phyloP scores from a whole-genome alignment of 2,113 vertebrate genomes.

The Hippocampus barbouri region DNA sequence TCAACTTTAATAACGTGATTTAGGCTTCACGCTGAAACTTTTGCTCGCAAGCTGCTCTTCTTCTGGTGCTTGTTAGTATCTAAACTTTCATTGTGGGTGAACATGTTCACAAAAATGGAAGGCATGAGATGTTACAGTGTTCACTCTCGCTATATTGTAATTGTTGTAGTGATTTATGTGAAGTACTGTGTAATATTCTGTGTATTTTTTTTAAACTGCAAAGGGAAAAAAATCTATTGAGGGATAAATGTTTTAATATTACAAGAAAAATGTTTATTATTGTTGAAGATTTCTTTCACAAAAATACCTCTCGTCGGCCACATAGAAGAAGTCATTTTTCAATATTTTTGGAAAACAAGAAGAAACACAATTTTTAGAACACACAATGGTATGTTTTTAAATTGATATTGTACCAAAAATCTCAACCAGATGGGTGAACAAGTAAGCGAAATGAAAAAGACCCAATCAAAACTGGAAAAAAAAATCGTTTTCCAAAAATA shows the following conservation, averaged over 20 bases:
- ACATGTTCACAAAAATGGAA: slow-evolving; percentile 14
- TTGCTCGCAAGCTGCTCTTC: slow-evolving; percentile 3
- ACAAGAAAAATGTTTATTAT: background rate
- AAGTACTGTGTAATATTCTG: background rate
- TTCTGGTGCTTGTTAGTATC: slow-evolving; percentile 22
- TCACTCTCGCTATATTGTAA: background rate
- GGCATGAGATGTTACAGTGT: background rate
- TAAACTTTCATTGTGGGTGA: slow-evolving; percentile 3
- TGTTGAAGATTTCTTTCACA: too few species aligned
- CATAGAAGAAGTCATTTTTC: too few species aligned
- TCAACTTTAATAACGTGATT: slow-evolving; percentile 26
- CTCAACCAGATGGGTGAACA: too few species aligned
- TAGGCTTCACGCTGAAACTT: slow-evolving; percentile 6
- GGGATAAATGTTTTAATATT: background rate
- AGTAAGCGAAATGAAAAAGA: too few species aligned
- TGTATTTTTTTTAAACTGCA: background rate
- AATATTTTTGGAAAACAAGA: too few species aligned
- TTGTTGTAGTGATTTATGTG: background rate
- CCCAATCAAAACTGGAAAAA: too few species aligned
- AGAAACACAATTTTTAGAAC: too few species aligned
- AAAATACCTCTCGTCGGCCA: too few species aligned
- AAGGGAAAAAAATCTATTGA: background rate
- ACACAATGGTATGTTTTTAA: too few species aligned
- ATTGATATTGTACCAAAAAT: too few species aligned
- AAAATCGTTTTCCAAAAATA: too few species aligned